Conservation (phyloP, 2,888 invertebrate genomes). For the Megalurothrips usitatus region DNA sequence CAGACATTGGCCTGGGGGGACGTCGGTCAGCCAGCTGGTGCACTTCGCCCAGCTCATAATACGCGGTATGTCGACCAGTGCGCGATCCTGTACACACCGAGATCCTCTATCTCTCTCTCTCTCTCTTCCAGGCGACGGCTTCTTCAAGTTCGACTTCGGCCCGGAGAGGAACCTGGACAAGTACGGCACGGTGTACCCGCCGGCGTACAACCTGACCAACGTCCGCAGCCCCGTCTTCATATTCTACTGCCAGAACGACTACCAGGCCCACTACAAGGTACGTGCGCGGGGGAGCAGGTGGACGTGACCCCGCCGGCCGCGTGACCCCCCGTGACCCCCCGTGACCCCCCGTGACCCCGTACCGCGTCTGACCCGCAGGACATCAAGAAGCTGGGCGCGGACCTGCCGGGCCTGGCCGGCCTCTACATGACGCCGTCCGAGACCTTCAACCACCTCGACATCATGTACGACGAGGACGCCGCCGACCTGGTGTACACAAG, state of each 20-base stretch:
- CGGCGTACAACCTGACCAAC: background rate
- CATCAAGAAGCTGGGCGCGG: background rate
- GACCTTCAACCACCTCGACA: conserved; percentile 8
- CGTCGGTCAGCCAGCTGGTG: background rate
- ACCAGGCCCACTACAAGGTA: conserved; percentile 3
- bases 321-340: background rate
- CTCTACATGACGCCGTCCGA: background rate
- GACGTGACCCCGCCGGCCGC: background rate
- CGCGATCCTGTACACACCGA: no score
- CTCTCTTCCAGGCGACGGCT: background rate
- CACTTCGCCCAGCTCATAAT: background rate
- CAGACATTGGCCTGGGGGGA: background rate
- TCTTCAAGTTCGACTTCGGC: background rate
- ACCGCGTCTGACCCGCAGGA: background rate
- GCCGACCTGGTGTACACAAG: conserved; percentile 9
- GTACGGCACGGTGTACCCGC: background rate
- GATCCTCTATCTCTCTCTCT: no score
- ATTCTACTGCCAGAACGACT: background rate
- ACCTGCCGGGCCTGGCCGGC: background rate
- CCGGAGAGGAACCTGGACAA: background rate
- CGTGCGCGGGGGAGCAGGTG: background rate
- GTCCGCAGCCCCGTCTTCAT: background rate
- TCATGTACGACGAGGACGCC: background rate
- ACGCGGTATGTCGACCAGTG: background rate
- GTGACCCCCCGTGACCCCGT: background rate